Evolutionary conservation across 1,140 invertebrate species (phyloP), one percentile per base, ranked within the genome.

Genomic region (Leptopilina clavipes): DNA sequence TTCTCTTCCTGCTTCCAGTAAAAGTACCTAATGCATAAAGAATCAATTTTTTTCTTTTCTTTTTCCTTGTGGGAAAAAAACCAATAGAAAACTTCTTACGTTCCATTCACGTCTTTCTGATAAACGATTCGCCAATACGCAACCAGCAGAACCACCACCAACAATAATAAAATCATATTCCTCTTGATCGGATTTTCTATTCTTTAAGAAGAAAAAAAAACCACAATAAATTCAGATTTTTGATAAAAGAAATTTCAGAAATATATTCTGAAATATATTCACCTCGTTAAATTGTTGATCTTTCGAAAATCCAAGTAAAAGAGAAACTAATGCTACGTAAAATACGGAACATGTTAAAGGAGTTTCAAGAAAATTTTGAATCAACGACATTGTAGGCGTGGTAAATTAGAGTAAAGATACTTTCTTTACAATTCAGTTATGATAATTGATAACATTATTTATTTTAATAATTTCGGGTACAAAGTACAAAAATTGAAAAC

Each of bases 101-200:
- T 82, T 88, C 78, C 78, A 82, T 79, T 81, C 72, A 83, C 59
- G 7, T 43, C 72, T 75, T 77, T 90, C 88, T 17, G 91, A 88
- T n/a, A 93, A 72, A 76, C 92, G 82, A 72, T 87, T 91, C 0
- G 92, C 92, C 48, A 93, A 44, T 12, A 92, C 91, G 73, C 89
- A 88, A 18, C 92, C 92, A 6, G 92, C 90, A 0, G 91, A 91
- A 45, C 92, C 92, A 17, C 89, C 92, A 3, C 92, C 92, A 11
- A 84, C 77, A 8, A 83, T 73, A 22, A 83, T 77, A 70, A 84
- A 82, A 54, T 84, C 82, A 52, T 76, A 82, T 25, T 75, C 59
- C 5, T 74, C 71, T 0, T 25, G 43, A 72, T 74, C 48, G 14
- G n/a, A 5, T 52, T 17, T 52, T 1, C 44, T 45, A 10, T 14